Base-by-base conservation (phyloP, 2,888 invertebrate species). In the Atrina japonica region DNA sequence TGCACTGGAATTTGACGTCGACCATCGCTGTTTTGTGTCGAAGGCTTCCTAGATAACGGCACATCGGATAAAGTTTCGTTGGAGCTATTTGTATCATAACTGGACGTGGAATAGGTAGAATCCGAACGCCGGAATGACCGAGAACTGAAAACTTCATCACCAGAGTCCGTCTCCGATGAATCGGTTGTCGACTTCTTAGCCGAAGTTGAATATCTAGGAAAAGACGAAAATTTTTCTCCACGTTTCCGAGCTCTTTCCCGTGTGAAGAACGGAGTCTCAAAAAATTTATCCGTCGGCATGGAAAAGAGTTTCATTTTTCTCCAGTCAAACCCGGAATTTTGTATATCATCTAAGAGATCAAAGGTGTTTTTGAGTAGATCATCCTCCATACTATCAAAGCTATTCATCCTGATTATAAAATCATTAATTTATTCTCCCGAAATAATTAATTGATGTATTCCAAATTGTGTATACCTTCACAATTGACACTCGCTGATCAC, bases 51-150 rank as follows among this genome's bases (percentile, higher is more conserved):
- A 16, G 21, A 23, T n/a, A n/a, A n/a, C n/a, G n/a, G n/a, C 5
- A 49, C 58, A 18, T 66, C 71, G 14, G 71, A 67, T 23, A 64
- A 21, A 47, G 71, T 72, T 21, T 72, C 71, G 30, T 63, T 67
- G 16, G 71, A 72, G 50, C 61, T 61, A 9, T 61, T 66, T 0
- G 71, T 72, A 6, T 72, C 71, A 53, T 67, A 67, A 41, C 71
- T 66, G 25, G 66, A 66, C 3, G 71, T 72, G 18, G 71, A 72
- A 29, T 72, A 72, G 16, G 66, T 66, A 25, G 71, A 72, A 21
- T 72, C 71, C 1, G 71, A 72, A 21, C 71, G 27, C 11, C 63
- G 27, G 27, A 72, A 66, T 45, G 60, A 56, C 29, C 55, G 61
- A 5, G 59, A 59, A 30, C 55, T 50, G 23, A 67, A 72, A 25